Percentiles rank a stretch among this genome's conserved stretches.
These are phyloP conservation scores for Agrypnia vestita DNA, from an alignment of 1,140 invertebrate species.

Conservation along the genomic window DNA sequence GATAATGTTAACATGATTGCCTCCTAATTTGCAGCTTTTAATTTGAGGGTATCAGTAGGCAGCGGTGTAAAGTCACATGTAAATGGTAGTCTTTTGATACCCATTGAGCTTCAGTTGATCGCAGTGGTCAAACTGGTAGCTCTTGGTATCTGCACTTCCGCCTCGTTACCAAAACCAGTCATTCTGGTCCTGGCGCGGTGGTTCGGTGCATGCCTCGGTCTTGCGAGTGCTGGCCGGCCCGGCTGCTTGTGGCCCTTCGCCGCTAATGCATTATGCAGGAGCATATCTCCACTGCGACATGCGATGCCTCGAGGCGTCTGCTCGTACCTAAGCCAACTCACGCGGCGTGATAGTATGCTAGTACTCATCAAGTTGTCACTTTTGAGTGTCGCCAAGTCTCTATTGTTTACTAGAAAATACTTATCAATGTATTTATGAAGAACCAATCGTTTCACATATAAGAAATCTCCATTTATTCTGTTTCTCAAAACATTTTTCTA, in stretches of 20 bases:
- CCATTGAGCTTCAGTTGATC: not conserved
- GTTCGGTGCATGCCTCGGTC: not conserved
- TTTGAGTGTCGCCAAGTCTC: too few relatives aligned
- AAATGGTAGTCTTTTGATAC: constrained; percentile 17
- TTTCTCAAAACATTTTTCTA: too few relatives aligned
- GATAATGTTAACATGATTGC: too few relatives aligned
- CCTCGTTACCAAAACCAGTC: constrained; percentile 41
- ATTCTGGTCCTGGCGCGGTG: constrained; percentile 22
- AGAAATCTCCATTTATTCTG: too few relatives aligned
- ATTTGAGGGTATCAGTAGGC: not conserved
- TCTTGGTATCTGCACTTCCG: constrained; percentile 26
- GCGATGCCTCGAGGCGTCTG: constrained; percentile 33
- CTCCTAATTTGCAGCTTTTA: not conserved
- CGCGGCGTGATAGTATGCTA: not conserved
- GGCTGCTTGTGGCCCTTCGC: not conserved
- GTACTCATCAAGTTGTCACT: not conserved
- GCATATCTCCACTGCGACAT: constrained; percentile 20
- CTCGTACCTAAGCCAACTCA: not conserved
- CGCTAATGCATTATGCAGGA: constrained; percentile 39
- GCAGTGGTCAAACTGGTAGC: constrained; percentile 28
- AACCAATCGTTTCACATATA: too few relatives aligned
- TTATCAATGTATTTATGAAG: too few relatives aligned
- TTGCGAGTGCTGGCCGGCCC: not conserved
- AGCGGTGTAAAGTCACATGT: constrained; percentile 27
- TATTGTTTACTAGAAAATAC: too few relatives aligned